Base-by-base conservation (phyloP, 1,140 invertebrate species). In the Drosophila sturtevanti region DNA sequence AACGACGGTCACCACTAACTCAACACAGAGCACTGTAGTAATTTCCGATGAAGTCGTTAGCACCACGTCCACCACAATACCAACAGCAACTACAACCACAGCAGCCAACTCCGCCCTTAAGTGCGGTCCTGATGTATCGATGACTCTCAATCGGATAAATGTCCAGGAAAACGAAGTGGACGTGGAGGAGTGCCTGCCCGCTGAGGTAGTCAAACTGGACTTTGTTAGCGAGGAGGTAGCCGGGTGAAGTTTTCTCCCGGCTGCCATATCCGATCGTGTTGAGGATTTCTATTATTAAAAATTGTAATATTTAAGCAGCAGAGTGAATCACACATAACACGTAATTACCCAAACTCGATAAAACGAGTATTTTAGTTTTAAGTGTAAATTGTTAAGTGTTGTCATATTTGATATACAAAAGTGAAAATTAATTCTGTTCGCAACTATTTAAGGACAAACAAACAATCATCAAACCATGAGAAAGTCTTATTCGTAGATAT, bases 111-210 rank as follows among this genome's bases (percentile, higher is more conserved):
- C 70, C 12, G 79, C 70, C 7, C 52, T 91, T 0, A 91, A 91
- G 44, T 90, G 87, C 38, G 90, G 82, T 0, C 90, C 90, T 9
- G 90, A 91, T 68, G 89, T 91, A 0, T 90, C 87, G 92, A 96
- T 98, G 12, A 98, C 97, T 1, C 92, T 98, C 0, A 98, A 98
- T 82, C 97, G 97, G 95, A 92, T 98, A 21, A 98, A 98, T 93
- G 96, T 96, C 10, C 94, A 95, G 3, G 96, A 97, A 92, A 95
- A 95, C 11, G 97, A 98, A 93, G 96, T 97, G 21, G 97, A 97
- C 92, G 96, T 97, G 4, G 97, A 97, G 92, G 95, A 95, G 68
- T 91, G 90, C 44, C 91, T 96, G 44, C 94, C 94, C 21, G 95
- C 95, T 54, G 96, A 96, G 90, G 90, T 91, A 61, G 96, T 97